Base-by-base conservation (phyloP, 2,797 vertebrate genomes). In the Selene dorsalis region DNA sequence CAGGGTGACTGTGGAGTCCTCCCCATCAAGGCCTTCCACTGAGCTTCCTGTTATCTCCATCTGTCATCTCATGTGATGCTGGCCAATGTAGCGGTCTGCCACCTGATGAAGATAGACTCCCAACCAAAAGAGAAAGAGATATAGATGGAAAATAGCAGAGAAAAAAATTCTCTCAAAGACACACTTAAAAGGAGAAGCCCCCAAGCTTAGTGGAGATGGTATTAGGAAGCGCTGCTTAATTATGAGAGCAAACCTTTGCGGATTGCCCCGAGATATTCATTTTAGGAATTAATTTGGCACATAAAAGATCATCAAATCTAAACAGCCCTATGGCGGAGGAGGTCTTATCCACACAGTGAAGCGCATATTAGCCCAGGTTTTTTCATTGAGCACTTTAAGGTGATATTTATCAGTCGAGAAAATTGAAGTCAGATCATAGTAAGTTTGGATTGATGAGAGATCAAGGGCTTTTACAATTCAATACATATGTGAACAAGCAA, bases 231-330 rank as follows among this genome's bases (percentile, higher is more conserved):
- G 58, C 73, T 76, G 79, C 85, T 94, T 93, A 93, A 93, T 94
- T 93, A 94, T 85, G 79, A 92, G 89, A 87, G 87, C 87, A 92
- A 93, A 91, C 83, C 88, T 92, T 90, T 83, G 87, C 64, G 56
- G 86, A 93, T 91, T 81, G 90, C 92, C 90, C 78, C 35, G 28
- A 93, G 93, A 91, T 93, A 93, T 93, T 93, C 85, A 91, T 93
- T 94, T 93, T 90, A 90, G 80, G 73, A 93, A 93, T 93, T 94
- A 86, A 94, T 94, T 93, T 86, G 82, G 88, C 86, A 92, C 91
- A 94, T 90, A 93, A 91, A 92, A 91, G 76, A 92, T 93, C 83
- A 88, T 92, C 79, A 91, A 92, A 92, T 93, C 84, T 89, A 92
- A 94, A 93, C 86, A 91, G 86, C 77, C 88, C 89, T 80, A 71